Base-by-base conservation (phyloP, 2,888 invertebrate species). In the Digitonthophagus gazella region DNA sequence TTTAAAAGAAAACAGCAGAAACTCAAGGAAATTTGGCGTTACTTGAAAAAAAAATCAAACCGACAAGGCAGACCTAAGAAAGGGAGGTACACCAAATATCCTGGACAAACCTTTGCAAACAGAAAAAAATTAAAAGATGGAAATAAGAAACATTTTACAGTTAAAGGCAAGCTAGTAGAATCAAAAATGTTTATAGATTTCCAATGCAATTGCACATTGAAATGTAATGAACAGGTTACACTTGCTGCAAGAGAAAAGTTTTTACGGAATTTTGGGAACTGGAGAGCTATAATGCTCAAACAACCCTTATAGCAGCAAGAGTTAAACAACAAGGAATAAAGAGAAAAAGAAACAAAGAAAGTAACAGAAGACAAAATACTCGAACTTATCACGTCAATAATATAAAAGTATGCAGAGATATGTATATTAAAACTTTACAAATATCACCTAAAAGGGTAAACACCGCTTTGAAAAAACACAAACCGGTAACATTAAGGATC, bases 241-340 rank as follows among this genome's bases (percentile, higher is more conserved):
- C 3, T 11, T 58, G 70, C 68, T 14, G 69, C 15, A 28, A 57
- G 71, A 63, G 71, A 72, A 66, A 20, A 56, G 56, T 70, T 15
- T 72, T 74, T 71, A 68, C 65, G 8, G 64, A 71, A 56, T 74
- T 74, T 72, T 74, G 71, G 73, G 72, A 71, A 14, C 63, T 74
- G 28, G 55, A 68, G 8, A 71, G 71, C 3, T 72, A 72, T 68
- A 66, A 74, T 44, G 64, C 69, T 18, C 72, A 74, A 71, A 71
- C 68, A 18, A 69, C 67, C 56, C 73, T 70, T 67, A 73, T 73
- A 65, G 71, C 72, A 28, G 72, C 73, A 11, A 66, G 20, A 63
- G 19, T 58, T 58, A 58, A 58, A 58, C 58, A 15, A 18, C 55
- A 14, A 15, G 64, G 67, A 61, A 67, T 67, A 63, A 67, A 67